These are phyloP conservation scores for Mythimna impura DNA, from an alignment of 2,888 invertebrate species.

Conservation along the genomic window DNA sequence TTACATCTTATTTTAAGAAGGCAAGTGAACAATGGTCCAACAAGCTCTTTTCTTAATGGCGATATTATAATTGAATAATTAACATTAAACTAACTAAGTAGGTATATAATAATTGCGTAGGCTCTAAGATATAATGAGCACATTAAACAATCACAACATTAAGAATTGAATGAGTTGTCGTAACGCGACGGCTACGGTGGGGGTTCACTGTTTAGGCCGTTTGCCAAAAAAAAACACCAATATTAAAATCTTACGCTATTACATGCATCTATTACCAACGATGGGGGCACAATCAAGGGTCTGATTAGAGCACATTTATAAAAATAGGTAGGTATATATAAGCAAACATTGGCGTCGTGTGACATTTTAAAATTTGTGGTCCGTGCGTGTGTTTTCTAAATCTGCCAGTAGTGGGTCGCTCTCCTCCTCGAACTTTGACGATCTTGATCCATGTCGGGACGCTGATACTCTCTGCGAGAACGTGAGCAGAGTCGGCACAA, in stretches of 20 bases:
- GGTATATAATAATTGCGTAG: conserved; percentile 71
- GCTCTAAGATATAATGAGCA: conserved; percentile 84
- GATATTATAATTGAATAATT: conserved; percentile 76
- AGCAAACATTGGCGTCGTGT: conserved; percentile 40
- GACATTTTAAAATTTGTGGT: conserved; percentile 83
- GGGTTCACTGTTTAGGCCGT: conserved; percentile 70
- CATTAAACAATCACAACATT: conserved; percentile 82
- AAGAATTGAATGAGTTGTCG: conserved; percentile 69
- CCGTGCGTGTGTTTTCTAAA: conserved; percentile 75
- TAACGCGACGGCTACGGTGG: conserved; percentile 62
- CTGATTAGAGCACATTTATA: conserved; percentile 27
- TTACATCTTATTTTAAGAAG: conserved; percentile 75
- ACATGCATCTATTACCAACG: conserved; percentile 54
- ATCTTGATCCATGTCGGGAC: conserved; percentile 87
- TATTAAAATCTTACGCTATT: conserved; percentile 54
- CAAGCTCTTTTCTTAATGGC: conserved; percentile 83
- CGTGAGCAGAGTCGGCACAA: conserved; percentile 92
- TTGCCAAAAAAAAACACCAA: conserved; percentile 51
- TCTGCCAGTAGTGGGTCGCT: conserved; percentile 92
- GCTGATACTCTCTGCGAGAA: conserved; percentile 90
- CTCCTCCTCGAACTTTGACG: conserved; percentile 89
- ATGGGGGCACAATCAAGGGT: conserved; percentile 50
- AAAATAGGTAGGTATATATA: conserved; percentile 20
- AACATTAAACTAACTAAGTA: conserved; percentile 80
- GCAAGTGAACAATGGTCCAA: conserved; percentile 89